These are phyloP conservation scores for Polyergus mexicanus DNA, from an alignment of 1,140 invertebrate species.

Conservation along the genomic window DNA sequence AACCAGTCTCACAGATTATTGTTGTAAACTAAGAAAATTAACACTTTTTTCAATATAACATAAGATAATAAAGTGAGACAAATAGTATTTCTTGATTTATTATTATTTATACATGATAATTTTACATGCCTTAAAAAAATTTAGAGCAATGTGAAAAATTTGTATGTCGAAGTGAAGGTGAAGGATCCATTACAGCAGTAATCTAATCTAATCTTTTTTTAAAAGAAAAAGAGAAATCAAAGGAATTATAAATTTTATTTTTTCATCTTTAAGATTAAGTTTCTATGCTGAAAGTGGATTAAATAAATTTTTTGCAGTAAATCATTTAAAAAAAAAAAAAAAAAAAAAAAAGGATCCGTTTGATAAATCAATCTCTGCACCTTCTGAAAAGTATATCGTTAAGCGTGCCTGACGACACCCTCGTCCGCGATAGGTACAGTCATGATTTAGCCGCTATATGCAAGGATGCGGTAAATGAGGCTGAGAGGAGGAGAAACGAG, in stretches of 20 bases:
- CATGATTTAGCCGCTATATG: conserved; percentile 23
- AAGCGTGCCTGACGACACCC: neutral
- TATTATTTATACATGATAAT: neutral
- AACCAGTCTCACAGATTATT: conserved; percentile 9
- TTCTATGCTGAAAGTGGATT: neutral
- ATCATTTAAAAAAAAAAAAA: no score
- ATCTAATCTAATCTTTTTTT: neutral
- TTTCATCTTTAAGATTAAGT: neutral
- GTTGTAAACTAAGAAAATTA: neutral
- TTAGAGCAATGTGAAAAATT: neutral
- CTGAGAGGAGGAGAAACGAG: neutral
- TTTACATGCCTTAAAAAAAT: neutral
- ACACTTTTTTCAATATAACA: neutral
- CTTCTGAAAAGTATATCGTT: neutral
- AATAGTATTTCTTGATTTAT: neutral
- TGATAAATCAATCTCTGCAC: neutral
- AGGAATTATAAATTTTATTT: conserved; percentile 2
- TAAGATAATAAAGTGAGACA: conserved; percentile 7
- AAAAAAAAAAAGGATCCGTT: no score
- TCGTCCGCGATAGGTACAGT: neutral
- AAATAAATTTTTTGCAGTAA: neutral
- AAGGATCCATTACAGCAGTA: neutral
- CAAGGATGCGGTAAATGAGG: neutral
- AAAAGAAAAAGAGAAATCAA: neutral
- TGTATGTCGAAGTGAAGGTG: neutral